A percentile compares a stretch with the other conserved stretches of the same genome.
Evolutionary conservation across 1,140 invertebrate genomes (phyloP).

Genomic region (Pemphigus obesinymphae): DNA sequence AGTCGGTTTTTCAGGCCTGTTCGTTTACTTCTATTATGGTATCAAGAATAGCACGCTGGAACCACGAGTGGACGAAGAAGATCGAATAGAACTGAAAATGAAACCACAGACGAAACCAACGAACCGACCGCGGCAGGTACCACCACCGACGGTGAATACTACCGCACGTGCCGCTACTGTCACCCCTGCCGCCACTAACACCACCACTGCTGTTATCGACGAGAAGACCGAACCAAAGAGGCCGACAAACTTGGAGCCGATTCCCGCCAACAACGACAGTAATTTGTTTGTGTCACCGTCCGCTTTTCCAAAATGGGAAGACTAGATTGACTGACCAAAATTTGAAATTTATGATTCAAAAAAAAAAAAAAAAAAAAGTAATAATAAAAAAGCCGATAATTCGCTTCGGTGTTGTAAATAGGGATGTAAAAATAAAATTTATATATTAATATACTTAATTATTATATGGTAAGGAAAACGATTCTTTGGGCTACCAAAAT

Average conservation of each 20-base stretch:
- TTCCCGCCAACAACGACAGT: slow-evolving; percentile 49
- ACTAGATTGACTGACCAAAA: slow-evolving; percentile 48
- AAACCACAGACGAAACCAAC: neutral
- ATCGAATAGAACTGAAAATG: slow-evolving; percentile 49
- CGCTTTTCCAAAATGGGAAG: slow-evolving; percentile 56
- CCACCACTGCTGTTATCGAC: slow-evolving; percentile 50
- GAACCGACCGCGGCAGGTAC: slow-evolving; percentile 44
- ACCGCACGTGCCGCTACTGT: slow-evolving; percentile 44
- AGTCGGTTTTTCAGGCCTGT: slow-evolving; percentile 58
- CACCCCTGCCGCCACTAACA: neutral
- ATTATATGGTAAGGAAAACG: neutral
- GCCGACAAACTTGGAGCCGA: slow-evolving; percentile 46
- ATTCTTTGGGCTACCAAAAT: neutral
- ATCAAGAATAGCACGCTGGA: slow-evolving; percentile 80
- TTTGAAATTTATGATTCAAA: no score
- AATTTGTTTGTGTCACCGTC: slow-evolving; percentile 52
- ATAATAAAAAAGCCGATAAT: neutral
- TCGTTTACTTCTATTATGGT: slow-evolving; percentile 89
- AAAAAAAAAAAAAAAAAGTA: neutral
- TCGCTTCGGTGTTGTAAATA: slow-evolving; percentile 17
- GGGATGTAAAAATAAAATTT: slow-evolving; percentile 12
- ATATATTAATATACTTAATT: neutral
- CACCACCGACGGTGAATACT: neutral
- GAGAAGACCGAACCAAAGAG: slow-evolving; percentile 49
- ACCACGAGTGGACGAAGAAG: slow-evolving; percentile 56